Evolutionary conservation across 2,888 invertebrate genomes (phyloP).

Genomic region (Eupeodes luniger): DNA sequence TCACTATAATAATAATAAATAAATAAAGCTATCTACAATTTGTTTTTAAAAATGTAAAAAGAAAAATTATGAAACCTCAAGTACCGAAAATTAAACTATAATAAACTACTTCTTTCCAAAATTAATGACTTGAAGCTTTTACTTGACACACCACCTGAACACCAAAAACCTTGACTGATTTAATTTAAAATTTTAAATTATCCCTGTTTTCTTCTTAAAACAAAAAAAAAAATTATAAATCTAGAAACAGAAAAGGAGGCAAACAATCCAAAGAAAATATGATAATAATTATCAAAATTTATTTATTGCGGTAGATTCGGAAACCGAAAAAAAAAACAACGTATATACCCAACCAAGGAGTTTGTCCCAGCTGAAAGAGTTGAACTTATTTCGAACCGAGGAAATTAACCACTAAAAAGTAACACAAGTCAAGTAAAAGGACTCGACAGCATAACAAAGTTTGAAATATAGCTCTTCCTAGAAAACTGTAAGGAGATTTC

Average conservation of each 20-base stretch:
- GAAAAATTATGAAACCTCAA: no score
- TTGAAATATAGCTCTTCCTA: constrained; percentile 63
- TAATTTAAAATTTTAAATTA: constrained; percentile 41
- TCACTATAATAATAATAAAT: no score
- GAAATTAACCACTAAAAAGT: constrained; percentile 75
- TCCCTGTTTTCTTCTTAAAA: constrained; percentile 10
- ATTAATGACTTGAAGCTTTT: constrained; percentile 44
- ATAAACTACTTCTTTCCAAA: not conserved
- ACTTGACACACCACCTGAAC: constrained; percentile 64
- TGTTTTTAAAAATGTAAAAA: no score
- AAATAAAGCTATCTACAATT: no score
- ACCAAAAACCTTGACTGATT: constrained; percentile 49
- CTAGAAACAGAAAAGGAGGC: constrained; percentile 38
- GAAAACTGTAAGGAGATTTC: constrained; percentile 56
- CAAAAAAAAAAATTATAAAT: constrained; percentile 28
- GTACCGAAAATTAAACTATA: no score
- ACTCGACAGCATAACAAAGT: constrained; percentile 67
- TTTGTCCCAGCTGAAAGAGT: constrained; percentile 74
- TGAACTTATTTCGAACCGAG: constrained; percentile 71
- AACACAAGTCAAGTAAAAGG: constrained; percentile 71
- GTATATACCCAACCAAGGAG: constrained; percentile 9
- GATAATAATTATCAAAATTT: constrained; percentile 73
- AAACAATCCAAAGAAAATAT: constrained; percentile 58
- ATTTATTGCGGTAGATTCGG: constrained; percentile 60
- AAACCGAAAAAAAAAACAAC: constrained; percentile 31